Evolutionary conservation across 1,140 invertebrate genomes (phyloP).

Genomic region (Rhyzopertha dominica): DNA sequence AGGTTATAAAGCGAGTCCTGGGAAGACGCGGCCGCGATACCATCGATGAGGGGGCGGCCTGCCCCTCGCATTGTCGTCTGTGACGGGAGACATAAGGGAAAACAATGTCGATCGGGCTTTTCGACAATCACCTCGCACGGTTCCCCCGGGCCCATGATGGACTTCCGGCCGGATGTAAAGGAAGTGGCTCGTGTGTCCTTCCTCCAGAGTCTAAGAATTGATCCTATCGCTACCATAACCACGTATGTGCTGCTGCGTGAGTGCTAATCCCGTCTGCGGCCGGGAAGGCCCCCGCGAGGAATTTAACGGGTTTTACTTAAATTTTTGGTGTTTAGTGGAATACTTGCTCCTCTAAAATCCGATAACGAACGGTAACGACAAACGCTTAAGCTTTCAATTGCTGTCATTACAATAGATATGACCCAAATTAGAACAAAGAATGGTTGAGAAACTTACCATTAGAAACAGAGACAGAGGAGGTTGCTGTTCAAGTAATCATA

Average conservation of each 20-base stretch:
- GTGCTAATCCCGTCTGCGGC: conserved; percentile 13
- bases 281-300: too few relatives aligned
- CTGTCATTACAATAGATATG: too few relatives aligned
- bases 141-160: conserved; percentile 35
- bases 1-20: conserved; percentile 32
- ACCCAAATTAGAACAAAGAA: too few relatives aligned
- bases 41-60: conserved; percentile 34
- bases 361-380: too few relatives aligned
- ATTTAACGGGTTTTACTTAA: too few relatives aligned
- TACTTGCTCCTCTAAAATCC: too few relatives aligned
- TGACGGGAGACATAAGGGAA: conserved; percentile 32
- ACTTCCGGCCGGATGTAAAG: conserved; percentile 34
- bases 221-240: conserved; percentile 19
- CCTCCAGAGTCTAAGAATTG: conserved; percentile 29
- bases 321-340: too few relatives aligned
- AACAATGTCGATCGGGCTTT: conserved; percentile 32
- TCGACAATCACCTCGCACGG: conserved; percentile 34
- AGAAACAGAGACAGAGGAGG: too few relatives aligned
- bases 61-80: conserved; percentile 11
- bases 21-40: conserved; percentile 31
- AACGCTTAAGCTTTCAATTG: too few relatives aligned
- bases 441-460: too few relatives aligned
- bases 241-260: too few relatives aligned
- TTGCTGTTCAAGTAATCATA: too few relatives aligned
- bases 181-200: conserved; percentile 35